Evolutionary conservation across 2,888 invertebrate species (phyloP).

Genomic region (Latheticus oryzae): DNA sequence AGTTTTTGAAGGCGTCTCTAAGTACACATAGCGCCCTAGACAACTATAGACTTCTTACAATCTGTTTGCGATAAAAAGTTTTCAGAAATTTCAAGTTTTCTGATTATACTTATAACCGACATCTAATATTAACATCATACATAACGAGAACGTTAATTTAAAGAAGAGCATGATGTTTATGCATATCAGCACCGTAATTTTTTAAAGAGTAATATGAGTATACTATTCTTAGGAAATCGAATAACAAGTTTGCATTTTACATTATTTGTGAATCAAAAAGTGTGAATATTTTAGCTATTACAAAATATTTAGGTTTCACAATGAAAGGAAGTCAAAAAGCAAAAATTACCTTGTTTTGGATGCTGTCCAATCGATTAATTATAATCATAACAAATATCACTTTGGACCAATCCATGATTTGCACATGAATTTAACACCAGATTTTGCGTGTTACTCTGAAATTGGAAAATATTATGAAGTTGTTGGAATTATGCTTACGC

Average conservation of each 20-base stretch:
- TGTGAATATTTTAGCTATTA: constrained; percentile 2
- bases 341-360: constrained; percentile 27
- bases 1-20: too few species aligned
- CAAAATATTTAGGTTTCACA: constrained; percentile 4
- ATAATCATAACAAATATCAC: constrained; percentile 22
- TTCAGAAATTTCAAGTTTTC: too few species aligned
- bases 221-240: background rate
- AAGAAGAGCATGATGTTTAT: too few species aligned
- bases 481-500: background rate
- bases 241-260: constrained; percentile 4
- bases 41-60: too few species aligned
- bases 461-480: background rate
- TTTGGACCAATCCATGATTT: constrained; percentile 16
- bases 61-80: too few species aligned
- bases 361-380: constrained; percentile 7
- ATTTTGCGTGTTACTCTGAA: constrained; percentile 2
- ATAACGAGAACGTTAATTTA: too few species aligned
- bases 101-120: too few species aligned
- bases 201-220: background rate
- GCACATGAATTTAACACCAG: constrained; percentile 5
- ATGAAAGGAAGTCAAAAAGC: constrained; percentile 10
- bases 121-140: too few species aligned
- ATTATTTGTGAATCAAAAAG: constrained; percentile 2
- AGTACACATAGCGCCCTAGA: too few species aligned
- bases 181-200: background rate